Conservation (phyloP, 2,113 vertebrate species). For the Mustela nigripes region DNA sequence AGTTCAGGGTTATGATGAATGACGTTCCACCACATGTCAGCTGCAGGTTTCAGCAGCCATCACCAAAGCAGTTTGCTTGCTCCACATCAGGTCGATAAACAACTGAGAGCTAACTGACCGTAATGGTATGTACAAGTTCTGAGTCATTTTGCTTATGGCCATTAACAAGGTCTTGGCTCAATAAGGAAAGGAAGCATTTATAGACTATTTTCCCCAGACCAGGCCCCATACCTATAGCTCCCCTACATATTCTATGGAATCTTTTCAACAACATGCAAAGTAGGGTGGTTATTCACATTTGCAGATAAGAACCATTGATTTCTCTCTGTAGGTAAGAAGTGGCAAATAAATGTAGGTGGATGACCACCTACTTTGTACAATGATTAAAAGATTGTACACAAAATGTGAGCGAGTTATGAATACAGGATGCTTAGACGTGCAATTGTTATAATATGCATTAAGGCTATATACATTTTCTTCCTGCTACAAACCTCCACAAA, state of each 20-base stretch:
- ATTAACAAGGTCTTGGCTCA: neutral
- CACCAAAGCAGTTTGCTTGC: neutral
- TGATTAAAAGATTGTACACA: neutral
- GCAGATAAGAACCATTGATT: neutral
- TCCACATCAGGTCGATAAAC: neutral
- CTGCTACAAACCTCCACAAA: neutral
- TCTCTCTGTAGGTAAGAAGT: neutral
- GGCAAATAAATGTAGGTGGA: neutral
- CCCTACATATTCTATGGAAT: neutral
- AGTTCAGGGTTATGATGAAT: neutral
- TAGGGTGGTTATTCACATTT: neutral
- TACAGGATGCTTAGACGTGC: too few relatives aligned
- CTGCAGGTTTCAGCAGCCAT: neutral
- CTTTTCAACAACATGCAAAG: neutral
- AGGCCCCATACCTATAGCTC: neutral
- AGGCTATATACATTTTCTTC: neutral
- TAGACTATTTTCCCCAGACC: neutral
- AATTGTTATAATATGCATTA: neutral
- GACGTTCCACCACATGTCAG: accelerated
- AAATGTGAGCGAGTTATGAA: neutral
- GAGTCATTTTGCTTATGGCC: neutral
- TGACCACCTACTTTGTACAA: neutral
- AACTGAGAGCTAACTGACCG: neutral
- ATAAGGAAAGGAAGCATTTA: neutral
- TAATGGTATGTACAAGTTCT: neutral